Evolutionary conservation across 2,797 vertebrate genomes (phyloP), one percentile per base, ranked within the genome.

Genomic region (Sparus aurata): DNA sequence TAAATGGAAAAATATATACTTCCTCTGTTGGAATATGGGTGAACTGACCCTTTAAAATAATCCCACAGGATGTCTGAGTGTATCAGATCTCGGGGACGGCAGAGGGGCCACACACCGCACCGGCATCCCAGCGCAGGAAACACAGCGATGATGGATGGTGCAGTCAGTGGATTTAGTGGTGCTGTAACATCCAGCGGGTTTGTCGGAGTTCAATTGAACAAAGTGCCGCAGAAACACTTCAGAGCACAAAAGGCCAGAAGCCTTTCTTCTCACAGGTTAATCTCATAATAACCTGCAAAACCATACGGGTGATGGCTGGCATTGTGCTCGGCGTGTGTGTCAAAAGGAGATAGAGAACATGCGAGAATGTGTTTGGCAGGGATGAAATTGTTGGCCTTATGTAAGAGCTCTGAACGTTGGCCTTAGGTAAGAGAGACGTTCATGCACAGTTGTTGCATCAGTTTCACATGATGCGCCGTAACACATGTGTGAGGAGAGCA

Each of bases 351-450:
- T 43, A 8, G 53, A 73, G 65, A 68, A 65, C 38, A 69, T 70
- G 69, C 63, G 76, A 49, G 61, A 67, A 17, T 52, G 47, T 18
- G 30, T 77, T 71, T 68, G 63, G 73, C 70, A 77, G 62, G 61
- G 84, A 80, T 79, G 62, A 85, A 85, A 71, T 47, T 20, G 65
- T 67, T 46, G 43, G 25, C 4, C 54, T 90, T 81, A 13, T 18
- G 50, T 80, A 79, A 84, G 52, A 54, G 20, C 45, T 52, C 70
- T 83, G 67, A 81, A 69, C 47, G 18, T 38, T 77, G 75, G 80
- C 75, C 77, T 25, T 0, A 67, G 80, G 80, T 78, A 11, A 71
- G 47, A 77, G 46, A 80, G 57, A 87, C 73, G 75, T 54, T 81
- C 15, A 79, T 69, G 58, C 68, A 45, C 73, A 47, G 63, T 49